A percentile compares a stretch with the other conserved stretches of the same genome.
Conservation (phyloP, 2,888 invertebrate genomes). For the Seira sanloemensis region DNA sequence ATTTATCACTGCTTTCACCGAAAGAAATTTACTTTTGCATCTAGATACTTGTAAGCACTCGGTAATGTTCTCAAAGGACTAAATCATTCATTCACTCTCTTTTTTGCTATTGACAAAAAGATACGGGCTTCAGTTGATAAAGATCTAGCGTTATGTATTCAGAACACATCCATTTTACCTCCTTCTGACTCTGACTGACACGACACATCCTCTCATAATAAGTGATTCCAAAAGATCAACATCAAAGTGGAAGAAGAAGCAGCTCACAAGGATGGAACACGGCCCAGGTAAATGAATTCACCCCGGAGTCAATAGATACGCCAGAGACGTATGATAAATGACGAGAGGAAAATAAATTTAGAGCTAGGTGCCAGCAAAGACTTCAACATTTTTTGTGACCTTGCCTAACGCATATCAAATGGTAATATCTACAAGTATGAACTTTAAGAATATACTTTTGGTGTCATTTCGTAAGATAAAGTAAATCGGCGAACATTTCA, state of each 20-base stretch:
- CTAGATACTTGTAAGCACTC: too few relatives aligned
- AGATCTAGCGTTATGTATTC: too few relatives aligned
- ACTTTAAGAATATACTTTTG: too few relatives aligned
- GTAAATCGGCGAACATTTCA: too few relatives aligned
- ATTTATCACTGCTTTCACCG: too few relatives aligned
- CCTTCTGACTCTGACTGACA: neutral
- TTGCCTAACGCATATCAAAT: neutral
- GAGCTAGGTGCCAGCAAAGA: neutral
- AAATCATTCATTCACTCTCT: neutral
- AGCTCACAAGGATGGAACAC: neutral
- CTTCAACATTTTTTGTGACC: neutral
- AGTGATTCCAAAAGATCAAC: too few relatives aligned
- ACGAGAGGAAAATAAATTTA: neutral
- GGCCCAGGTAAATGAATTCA: neutral
- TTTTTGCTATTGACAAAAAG: too few relatives aligned
- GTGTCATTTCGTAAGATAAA: too few relatives aligned
- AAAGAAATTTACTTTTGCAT: too few relatives aligned
- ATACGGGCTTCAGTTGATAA: too few relatives aligned
- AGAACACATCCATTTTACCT: neutral
- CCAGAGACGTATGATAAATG: neutral
- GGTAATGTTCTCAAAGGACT: neutral
- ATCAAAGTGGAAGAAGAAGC: too few relatives aligned
- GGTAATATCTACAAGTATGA: too few relatives aligned
- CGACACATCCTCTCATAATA: slow-evolving; percentile 19
- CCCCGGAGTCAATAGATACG: neutral